Conservation (phyloP, 2,113 vertebrate genomes). For the Myrmophylax atrothorax region DNA sequence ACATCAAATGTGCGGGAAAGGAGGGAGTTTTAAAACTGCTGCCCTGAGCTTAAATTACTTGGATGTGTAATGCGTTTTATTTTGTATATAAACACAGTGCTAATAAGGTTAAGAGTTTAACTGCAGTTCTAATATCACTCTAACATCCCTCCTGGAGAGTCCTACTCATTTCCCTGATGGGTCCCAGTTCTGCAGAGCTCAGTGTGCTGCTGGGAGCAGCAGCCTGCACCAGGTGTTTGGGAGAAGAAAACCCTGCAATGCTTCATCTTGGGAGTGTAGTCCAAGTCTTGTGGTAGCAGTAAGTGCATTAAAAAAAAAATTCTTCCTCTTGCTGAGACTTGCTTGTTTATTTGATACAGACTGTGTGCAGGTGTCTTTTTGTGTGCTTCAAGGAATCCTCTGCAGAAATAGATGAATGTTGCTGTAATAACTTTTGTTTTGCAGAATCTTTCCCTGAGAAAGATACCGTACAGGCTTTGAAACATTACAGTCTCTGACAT, state of each 20-base stretch:
- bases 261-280: rapidly evolving
- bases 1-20: neutral
- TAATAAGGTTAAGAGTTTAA: neutral
- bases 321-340: conserved; percentile 22
- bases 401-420: conserved; percentile 2
- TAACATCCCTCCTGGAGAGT: neutral
- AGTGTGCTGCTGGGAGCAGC: neutral
- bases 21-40: neutral
- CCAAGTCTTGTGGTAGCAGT: neutral
- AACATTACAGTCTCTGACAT: neutral
- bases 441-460: neutral
- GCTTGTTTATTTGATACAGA: conserved; percentile 11
- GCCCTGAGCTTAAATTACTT: neutral
- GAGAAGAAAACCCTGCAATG: neutral
- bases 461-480: neutral
- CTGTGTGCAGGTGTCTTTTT: neutral
- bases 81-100: neutral
- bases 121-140: neutral
- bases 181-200: neutral
- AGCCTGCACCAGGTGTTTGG: neutral
- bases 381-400: neutral
- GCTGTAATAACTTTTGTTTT: conserved; percentile 3
- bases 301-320: neutral
- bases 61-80: neutral
- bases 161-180: rapidly evolving